Evolutionary conservation across 2,797 vertebrate genomes (phyloP).

Genomic region (Dromococcyx pavoninus): DNA sequence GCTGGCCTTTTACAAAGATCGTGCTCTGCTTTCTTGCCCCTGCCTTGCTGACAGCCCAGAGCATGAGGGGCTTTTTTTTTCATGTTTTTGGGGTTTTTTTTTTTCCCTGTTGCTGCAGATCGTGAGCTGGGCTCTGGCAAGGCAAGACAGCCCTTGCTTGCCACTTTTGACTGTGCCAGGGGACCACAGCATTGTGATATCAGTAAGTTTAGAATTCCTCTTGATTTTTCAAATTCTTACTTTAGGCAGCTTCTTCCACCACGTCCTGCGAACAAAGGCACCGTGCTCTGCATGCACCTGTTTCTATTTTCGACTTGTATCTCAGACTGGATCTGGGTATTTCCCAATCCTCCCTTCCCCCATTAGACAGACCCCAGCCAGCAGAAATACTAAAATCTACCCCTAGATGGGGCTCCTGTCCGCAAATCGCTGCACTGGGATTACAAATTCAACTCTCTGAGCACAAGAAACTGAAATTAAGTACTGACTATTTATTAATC

Average conservation of each 20-base stretch:
- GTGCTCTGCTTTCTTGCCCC: neutral
- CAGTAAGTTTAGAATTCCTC: neutral
- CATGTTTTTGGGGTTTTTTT: too few species aligned
- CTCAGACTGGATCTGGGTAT: neutral
- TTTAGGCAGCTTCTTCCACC: neutral
- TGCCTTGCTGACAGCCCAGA: neutral
- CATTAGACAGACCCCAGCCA: neutral
- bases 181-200: neutral
- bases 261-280: neutral
- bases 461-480: constrained; percentile 47
- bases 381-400: neutral
- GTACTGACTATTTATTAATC: constrained; percentile 59
- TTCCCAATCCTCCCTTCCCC: neutral
- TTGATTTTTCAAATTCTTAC: neutral
- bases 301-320: neutral
- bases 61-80: too few species aligned
- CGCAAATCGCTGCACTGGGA: neutral
- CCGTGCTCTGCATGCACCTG: neutral
- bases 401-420: constrained; percentile 76
- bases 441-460: neutral
- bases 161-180: neutral
- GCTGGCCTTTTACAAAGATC: neutral
- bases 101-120: too few species aligned
- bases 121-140: rapidly evolving
- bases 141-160: neutral